Evolutionary conservation across 2,113 vertebrate genomes (phyloP), one percentile per base, ranked within the genome.

Genomic region (Tupaia tana): DNA sequence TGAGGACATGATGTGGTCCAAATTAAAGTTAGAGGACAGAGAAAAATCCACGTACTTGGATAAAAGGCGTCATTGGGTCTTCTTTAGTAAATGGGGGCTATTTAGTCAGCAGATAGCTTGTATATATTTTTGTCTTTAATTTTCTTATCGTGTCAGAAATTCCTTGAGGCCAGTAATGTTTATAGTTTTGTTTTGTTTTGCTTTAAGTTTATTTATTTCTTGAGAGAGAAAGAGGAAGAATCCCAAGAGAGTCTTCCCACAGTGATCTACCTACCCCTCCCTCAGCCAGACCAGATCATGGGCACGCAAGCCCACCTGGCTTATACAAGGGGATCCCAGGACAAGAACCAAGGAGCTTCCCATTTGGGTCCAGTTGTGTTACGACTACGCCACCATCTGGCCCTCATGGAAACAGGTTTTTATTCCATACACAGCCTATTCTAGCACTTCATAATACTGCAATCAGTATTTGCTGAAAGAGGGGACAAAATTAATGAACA

Each of bases 121-220:
- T 25, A 1, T 9, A 31, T 78, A 79, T 58, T 77, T 56, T 31
- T 91, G 63, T 84, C 29, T 87, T 63, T 85, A 29, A 70, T 66
- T 95, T 84, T 87, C 70, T 92, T 92, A 84, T 16, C 15, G 66
- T 66, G 70, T 79, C 27, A 87, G 34, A 87, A 88, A 89, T 84
- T 89, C 31, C 66, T 92, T 87, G 64, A 85, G 67, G 25, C 85
- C 27, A 93, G 10, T 56, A 90, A 43, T 43, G 43, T 6, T 43
- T 43, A 43, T 43, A 43, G 43, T 43, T 43, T 43, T 43, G 43
- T 43, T 43, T 43, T 43, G 43, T 43, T 43, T 43, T 43, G 43
- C 43, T 43, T 43, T 43, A 43, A 43, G 2, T 43, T 43, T 43
- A 43, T 43, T 43, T 43, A 43, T 43, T 43, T 43, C 43, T 43